These are phyloP conservation scores for Rhinogobio ventralis DNA, from an alignment of 2,797 vertebrate genomes.

Conservation along the genomic window DNA sequence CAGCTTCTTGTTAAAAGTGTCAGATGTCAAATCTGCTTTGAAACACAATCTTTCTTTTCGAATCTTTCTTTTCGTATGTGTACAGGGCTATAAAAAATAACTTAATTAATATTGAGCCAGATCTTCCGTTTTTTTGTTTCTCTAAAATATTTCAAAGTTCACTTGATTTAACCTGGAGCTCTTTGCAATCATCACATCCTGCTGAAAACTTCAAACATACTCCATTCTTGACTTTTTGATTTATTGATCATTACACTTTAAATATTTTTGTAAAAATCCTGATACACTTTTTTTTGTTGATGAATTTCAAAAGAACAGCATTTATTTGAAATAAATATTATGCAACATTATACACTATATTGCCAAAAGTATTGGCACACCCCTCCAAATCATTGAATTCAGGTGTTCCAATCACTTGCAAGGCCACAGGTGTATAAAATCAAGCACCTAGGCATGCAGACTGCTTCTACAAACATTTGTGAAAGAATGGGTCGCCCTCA, in stretches of 20 bases:
- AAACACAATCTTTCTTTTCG: neutral
- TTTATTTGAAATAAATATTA: neutral
- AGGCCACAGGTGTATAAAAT: no score
- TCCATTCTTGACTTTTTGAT: constrained; percentile 4
- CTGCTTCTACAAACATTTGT: no score
- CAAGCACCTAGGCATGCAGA: no score
- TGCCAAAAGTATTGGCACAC: no score
- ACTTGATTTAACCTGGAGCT: neutral
- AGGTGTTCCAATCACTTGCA: no score
- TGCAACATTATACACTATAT: neutral
- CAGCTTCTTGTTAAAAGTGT: neutral
- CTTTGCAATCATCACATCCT: neutral
- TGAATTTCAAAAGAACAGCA: neutral
- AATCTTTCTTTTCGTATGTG: no score
- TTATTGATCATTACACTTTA: neutral
- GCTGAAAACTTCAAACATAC: neutral
- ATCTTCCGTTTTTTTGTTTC: neutral
- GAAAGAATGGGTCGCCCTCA: no score
- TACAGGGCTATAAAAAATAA: neutral
- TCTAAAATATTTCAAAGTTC: constrained; percentile 1
- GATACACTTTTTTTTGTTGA: neutral
- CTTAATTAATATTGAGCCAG: neutral
- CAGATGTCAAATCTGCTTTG: neutral
- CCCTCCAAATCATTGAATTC: no score
- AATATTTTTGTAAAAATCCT: neutral